Evolutionary conservation across 2,888 invertebrate species (phyloP), one percentile per base, ranked within the genome.

Genomic region (Scaptomyza polygonia): DNA sequence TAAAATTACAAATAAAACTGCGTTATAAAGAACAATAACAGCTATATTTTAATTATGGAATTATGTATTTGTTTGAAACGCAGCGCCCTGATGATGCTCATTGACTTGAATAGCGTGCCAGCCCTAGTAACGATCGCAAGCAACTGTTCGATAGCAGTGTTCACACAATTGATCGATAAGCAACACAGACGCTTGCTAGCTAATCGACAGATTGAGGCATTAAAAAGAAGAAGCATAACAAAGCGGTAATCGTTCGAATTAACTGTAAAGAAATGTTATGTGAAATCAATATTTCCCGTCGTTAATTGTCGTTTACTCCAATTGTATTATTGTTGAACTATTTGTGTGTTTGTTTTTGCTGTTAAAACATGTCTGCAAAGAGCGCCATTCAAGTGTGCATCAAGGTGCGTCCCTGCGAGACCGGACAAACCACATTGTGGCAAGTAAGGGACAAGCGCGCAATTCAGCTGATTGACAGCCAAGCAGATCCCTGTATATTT

Each of bases 331-430:
- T 48, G 57, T 71, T 2, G 12, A 14, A 67, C 2, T 16, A 11
- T 16, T 11, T 45, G 7, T 32, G 18, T 25, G 25, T 25, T 29
- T 36, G 9, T 34, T 56, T 25, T 47, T 39, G 11, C 58, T 18
- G 6, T 9, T 18, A 1, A 39, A 59, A 18, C 9, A 84, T 81
- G 85, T 68, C 82, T 0, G 68, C 89, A 8, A 90, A 89, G 58
- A 90, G 87, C 54, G 86, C 89, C 0, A 95, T 96, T 52, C 94
- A 95, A 93, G 96, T 96, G 55, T 95, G 95, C 63, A 95, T 96
- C 66, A 95, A 95, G 92, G 93, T 95, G 70, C 93, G 96, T 7
- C 82, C 82, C 6, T 71, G 80, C 45, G 96, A 96, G 91, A 92
- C 93, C 48, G 93, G 94, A 40, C 93, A 93, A 6, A 93, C 93